Evolutionary conservation across 2,113 vertebrate species (phyloP).

Genomic region (Sinocyclocheilus maitianheensis): DNA sequence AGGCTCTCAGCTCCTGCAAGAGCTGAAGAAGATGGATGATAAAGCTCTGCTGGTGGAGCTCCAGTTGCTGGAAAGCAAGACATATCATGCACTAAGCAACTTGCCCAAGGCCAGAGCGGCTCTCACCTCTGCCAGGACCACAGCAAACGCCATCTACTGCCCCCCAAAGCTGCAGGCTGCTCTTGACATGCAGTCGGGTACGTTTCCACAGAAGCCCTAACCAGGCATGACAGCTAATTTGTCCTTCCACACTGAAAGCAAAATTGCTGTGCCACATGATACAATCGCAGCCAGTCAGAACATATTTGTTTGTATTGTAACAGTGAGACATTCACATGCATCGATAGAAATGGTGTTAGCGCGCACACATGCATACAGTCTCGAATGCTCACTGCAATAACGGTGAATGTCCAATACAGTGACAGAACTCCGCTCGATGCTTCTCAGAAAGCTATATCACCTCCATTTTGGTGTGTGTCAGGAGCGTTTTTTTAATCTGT

Average conservation of each 20-base stretch:
- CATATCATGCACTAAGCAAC: constrained; percentile 96
- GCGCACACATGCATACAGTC: neutral
- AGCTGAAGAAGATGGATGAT: constrained; percentile 99
- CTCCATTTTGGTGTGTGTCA: neutral
- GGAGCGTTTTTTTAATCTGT: neutral
- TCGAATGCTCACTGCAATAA: neutral
- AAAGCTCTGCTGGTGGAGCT: constrained; percentile 97
- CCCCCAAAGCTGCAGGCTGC: constrained; percentile 97
- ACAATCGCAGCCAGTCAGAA: neutral
- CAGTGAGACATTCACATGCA: neutral
- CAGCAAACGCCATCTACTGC: constrained; percentile 97
- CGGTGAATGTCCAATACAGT: neutral
- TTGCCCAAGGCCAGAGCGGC: constrained; percentile 96
- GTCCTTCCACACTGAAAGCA: neutral
- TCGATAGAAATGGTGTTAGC: neutral
- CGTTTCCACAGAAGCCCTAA: neutral
- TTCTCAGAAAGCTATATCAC: neutral
- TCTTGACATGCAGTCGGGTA: constrained; percentile 98
- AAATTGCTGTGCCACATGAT: neutral
- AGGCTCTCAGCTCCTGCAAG: constrained; percentile 92
- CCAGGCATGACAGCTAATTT: neutral
- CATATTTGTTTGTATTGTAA: neutral
- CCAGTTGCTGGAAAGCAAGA: constrained; percentile 96
- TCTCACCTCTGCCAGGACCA: constrained; percentile 95
- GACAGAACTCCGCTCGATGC: neutral